Evolutionary conservation across 2,113 vertebrate genomes (phyloP), one percentile per base, ranked within the genome.

Genomic region (Balaeniceps rex): DNA sequence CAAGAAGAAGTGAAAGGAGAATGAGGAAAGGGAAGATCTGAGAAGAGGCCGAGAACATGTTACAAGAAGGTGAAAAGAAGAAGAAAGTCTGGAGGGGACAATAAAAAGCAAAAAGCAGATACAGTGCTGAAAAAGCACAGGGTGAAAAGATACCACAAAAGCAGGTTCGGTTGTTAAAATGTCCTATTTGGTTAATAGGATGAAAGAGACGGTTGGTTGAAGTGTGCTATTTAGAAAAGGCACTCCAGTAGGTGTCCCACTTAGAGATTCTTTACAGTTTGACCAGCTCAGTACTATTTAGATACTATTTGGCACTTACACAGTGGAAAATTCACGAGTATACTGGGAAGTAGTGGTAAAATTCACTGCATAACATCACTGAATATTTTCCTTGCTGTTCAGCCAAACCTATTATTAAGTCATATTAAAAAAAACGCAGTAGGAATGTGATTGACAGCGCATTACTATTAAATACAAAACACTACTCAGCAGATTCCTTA

Each of bases 351-450:
- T 80, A 86, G 84, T 77, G 82, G 87, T 88, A 83, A 83, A 93
- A 95, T 77, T 84, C 63, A 65, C 92, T 65, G 54, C 76, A 74
- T 93, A 92, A 88, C 71, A 83, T 93, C 70, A 58, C 66, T 70
- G 78, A 96, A 69, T 91, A 80, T 90, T 96, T 97, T 97, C 85
- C 87, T 90, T 93, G 75, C 85, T 72, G 44, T 90, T 85, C 93
- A 85, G 93, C 96, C 96, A 96, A 94, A 90, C 46, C 44, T 93
- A 46, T 93, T 91, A 93, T 66, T 90, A 95, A 96, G 78, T 85
- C 92, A 80, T 72, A 77, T 87, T 75, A 68, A 85, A 88, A 94
- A 42, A 94, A 91, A 90, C 3, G 0, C 74, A 10, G 70, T 61
- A 83, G 81, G 82, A 96, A 88, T 96, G 85, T 85, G 93, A 93